Evolutionary conservation across 2,113 vertebrate genomes (phyloP), one percentile per base, ranked within the genome.

Genomic region (Mus spicilegus): DNA sequence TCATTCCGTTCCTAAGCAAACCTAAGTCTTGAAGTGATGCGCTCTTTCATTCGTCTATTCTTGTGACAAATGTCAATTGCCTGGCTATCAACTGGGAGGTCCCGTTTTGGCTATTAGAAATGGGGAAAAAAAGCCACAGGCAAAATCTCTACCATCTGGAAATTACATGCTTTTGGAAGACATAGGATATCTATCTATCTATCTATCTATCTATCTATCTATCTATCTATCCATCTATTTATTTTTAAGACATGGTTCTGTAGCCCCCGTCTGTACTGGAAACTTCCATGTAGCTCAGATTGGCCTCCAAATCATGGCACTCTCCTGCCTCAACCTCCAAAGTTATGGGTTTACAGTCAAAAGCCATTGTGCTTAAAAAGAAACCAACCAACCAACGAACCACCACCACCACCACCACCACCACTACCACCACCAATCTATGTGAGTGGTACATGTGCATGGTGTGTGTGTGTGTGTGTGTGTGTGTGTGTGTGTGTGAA

Each of bases 1-100:
- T 67, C 42, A 36, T 36, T 82, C 39, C 42, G 77, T 12, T 93
- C 49, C 67, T 77, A 28, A 92, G 63, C 51, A 63, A 63, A 67
- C 73, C 33, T 84, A 78, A n/a, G 85, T 84, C 49, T 85, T 58
- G 36, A 90, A 86, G 70, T 95, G n/a, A 86, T 14, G 19, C 65
- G 26, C 70, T 95, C 49, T 51, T 76, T 70, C 0, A 42, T 82
- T 77, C 3, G 39, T 72, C 80, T 70, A 12, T 84, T 85, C 67
- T 42, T 90, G 80, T 39, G 14, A 22, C 30, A 76, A 33, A 88
- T 88, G n/a, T 76, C 93, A 92, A 11, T 39, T 11, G 33, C 30
- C 8, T 51, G 36, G 30, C 26, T 85, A 0, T 20, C 7, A 51
- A 46, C 49, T 90, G 12, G 20, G 54, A 10, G 58, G 72, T 28